Conservation (phyloP, 2,888 invertebrate genomes). For the Drosophila borborema region DNA sequence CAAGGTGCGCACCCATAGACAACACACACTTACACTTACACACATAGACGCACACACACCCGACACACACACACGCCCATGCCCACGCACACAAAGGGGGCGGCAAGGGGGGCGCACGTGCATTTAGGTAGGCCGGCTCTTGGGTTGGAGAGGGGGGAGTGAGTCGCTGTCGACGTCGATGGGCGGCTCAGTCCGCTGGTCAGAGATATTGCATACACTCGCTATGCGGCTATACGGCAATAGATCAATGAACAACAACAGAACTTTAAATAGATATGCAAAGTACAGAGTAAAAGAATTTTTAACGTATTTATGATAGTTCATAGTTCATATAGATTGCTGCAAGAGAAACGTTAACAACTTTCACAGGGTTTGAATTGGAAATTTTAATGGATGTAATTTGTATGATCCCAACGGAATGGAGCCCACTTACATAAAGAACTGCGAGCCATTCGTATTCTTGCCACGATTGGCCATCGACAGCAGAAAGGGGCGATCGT, state of each 20-base stretch:
- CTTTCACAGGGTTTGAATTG: conserved; percentile 5
- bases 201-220: conserved; percentile 53
- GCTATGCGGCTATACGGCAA: conserved; percentile 68
- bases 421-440: conserved; percentile 95
- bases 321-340: conserved; percentile 28
- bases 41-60: conserved; percentile 8
- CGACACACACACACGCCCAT: background rate
- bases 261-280: conserved; percentile 62
- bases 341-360: conserved; percentile 49
- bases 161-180: conserved; percentile 23
- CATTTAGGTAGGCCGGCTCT: conserved; percentile 9
- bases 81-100: background rate
- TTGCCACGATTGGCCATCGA: conserved; percentile 99
- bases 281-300: conserved; percentile 33
- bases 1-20: conserved; percentile 41
- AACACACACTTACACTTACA: conserved; percentile 4
- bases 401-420: background rate
- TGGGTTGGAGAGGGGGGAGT: conserved; percentile 27
- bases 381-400: background rate
- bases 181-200: conserved; percentile 49
- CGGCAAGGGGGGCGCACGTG: background rate
- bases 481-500: conserved; percentile 95
- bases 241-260: conserved; percentile 82
- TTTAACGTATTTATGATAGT: conserved; percentile 43
- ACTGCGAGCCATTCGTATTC: conserved; percentile 99